phyloP scores from a whole-genome alignment of 2,113 vertebrate species.

The Amia ocellicauda region DNA sequence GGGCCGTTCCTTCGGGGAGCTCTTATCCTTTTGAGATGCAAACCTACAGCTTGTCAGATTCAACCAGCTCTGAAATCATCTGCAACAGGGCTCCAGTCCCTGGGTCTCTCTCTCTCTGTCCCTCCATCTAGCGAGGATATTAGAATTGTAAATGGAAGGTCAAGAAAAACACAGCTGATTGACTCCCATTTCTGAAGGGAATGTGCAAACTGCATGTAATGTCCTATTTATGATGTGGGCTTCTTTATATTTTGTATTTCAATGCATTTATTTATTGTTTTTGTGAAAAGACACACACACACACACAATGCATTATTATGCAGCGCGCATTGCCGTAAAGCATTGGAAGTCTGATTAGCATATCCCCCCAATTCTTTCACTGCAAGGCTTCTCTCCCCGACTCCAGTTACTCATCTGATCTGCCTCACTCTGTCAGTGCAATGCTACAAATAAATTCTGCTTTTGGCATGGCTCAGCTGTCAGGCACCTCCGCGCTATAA shows the following conservation, averaged over 20 bases:
- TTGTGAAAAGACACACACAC: conserved; percentile 35
- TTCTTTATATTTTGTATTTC: conserved; percentile 40
- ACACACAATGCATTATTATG: conserved; percentile 40
- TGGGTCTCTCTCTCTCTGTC: too few relatives aligned
- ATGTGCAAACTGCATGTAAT: conserved; percentile 59
- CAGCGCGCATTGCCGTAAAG: conserved; percentile 21
- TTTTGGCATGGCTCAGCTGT: conserved; percentile 73
- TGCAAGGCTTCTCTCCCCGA: conserved; percentile 33
- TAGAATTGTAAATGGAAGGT: conserved; percentile 66
- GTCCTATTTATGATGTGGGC: conserved; percentile 55
- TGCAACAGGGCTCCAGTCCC: neutral
- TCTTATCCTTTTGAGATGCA: neutral
- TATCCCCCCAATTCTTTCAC: conserved; percentile 25
- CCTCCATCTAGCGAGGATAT: conserved; percentile 39
- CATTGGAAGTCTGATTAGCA: conserved; percentile 41
- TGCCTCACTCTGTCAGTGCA: conserved; percentile 58
- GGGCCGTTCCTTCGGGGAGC: neutral
- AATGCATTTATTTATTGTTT: conserved; percentile 41
- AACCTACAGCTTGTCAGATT: neutral
- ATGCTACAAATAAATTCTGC: conserved; percentile 66
- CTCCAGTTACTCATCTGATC: conserved; percentile 43
- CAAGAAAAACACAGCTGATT: conserved; percentile 54
- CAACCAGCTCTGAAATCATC: neutral
- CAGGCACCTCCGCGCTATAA: conserved; percentile 67
- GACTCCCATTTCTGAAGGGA: conserved; percentile 44